Conservation (phyloP, 1,140 invertebrate genomes). For the Fopius arisanus region DNA sequence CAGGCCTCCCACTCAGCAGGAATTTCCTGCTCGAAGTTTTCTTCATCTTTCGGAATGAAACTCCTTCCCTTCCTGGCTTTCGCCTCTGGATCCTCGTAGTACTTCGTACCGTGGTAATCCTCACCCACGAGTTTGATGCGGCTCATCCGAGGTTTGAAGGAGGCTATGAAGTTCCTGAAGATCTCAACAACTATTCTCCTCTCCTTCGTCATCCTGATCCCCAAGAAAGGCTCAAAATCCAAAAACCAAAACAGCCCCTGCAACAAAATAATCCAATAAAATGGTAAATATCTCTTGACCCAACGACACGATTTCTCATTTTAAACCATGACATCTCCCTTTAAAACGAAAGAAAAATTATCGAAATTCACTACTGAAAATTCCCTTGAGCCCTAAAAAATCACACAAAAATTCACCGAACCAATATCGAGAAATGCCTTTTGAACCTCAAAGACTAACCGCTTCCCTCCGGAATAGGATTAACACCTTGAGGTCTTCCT, state of each 20-base stretch:
- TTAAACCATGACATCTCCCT: no score
- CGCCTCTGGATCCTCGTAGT: slow-evolving; percentile 77
- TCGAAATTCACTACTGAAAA: no score
- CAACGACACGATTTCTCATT: no score
- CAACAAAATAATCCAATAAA: no score
- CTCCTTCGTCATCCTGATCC: slow-evolving; percentile 58
- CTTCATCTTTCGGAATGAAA: slow-evolving; percentile 73
- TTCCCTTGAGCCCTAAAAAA: no score
- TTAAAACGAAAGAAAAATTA: no score
- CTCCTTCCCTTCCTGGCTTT: slow-evolving; percentile 72
- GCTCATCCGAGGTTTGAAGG: slow-evolving; percentile 64
- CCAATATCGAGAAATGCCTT: no score
- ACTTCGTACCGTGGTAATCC: slow-evolving; percentile 83
- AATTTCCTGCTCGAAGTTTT: slow-evolving; percentile 73
- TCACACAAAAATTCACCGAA: no score
- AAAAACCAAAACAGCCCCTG: background rate
- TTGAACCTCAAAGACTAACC: no score
- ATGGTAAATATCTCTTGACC: no score
- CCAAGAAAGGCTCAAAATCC: background rate
- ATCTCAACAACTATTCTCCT: slow-evolving; percentile 48
- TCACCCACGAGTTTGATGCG: slow-evolving; percentile 66
- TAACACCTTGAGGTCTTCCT: no score
- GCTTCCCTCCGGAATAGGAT: no score
- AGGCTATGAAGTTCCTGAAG: slow-evolving; percentile 69
- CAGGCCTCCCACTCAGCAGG: slow-evolving; percentile 87